Conservation (phyloP, 2,797 vertebrate genomes). For the Steatocranus sp. region DNA sequence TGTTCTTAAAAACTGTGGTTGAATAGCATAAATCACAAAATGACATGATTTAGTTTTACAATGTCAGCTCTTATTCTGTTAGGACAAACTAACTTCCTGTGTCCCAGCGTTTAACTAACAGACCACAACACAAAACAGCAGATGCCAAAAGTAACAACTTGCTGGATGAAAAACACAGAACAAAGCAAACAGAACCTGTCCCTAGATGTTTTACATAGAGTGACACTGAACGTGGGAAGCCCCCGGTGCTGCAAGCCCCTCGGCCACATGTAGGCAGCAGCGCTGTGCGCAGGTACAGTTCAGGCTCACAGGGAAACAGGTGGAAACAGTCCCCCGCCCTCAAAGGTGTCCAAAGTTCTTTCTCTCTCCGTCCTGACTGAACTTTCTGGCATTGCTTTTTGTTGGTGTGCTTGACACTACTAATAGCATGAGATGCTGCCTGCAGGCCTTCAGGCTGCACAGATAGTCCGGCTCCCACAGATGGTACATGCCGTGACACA, state of each 20-base stretch:
- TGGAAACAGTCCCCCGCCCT: background rate
- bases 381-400: background rate
- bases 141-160: background rate
- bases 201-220: background rate
- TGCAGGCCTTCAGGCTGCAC: background rate
- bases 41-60: background rate
- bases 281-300: background rate
- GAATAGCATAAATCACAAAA: background rate
- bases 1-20: background rate
- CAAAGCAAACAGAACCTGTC: background rate
- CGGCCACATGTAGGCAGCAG: background rate
- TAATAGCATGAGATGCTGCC: background rate
- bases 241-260: background rate
- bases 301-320: background rate
- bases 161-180: background rate
- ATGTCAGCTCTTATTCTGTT: background rate
- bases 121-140: background rate
- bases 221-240: background rate
- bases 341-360: background rate
- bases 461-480: background rate
- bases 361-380: background rate
- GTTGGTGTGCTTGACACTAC: background rate
- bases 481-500: background rate
- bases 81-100: background rate
- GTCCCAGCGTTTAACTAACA: background rate